phyloP scores from a whole-genome alignment of 2,888 invertebrate genomes.

The Pediacus dermestoides region DNA sequence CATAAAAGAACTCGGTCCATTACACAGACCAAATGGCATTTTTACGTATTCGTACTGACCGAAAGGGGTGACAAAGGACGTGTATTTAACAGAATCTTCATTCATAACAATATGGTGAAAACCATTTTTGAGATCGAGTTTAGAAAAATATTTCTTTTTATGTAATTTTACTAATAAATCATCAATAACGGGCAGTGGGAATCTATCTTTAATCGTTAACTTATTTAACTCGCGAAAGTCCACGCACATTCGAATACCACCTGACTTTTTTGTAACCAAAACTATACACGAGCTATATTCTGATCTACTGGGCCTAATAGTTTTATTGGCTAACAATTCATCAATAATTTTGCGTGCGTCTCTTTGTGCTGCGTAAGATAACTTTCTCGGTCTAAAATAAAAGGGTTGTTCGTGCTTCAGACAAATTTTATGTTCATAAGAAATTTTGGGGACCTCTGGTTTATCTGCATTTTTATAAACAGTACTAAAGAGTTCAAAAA shows the following conservation, averaged over 20 bases:
- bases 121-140: too few species aligned
- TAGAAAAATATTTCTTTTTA: too few species aligned
- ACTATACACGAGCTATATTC: not conserved
- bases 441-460: not conserved
- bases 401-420: not conserved
- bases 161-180: not conserved
- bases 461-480: not conserved
- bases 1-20: constrained; percentile 1
- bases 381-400: constrained; percentile 1
- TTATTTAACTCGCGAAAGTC: constrained; percentile 1
- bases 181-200: constrained; percentile 1
- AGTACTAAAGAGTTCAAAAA: not conserved
- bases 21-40: constrained; percentile 1
- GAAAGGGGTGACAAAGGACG: too few species aligned
- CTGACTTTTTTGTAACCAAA: not conserved
- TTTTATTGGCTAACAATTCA: not conserved
- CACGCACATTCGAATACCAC: not conserved
- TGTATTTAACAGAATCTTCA: too few species aligned
- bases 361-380: not conserved
- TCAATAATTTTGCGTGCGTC: not conserved
- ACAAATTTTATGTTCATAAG: not conserved
- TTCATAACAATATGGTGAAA: not conserved
- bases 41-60: constrained; percentile 1
- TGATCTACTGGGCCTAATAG: constrained; percentile 1
- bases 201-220: not conserved